Base-by-base conservation (phyloP, 2,888 invertebrate species). In the Perizoma flavofasciatum region DNA sequence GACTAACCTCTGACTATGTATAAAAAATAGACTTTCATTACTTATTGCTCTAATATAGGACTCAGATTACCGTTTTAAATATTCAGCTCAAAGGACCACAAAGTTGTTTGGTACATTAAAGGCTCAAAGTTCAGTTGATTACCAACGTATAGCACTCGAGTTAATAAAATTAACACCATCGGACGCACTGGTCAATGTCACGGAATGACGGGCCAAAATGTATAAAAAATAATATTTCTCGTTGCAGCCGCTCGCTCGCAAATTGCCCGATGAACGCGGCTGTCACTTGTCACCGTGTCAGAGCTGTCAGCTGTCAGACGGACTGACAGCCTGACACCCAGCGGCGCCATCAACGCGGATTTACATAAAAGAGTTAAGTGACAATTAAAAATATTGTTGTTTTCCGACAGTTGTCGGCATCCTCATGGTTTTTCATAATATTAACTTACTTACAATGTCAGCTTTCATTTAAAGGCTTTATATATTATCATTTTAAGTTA, bases 311-410 rank as follows among this genome's bases (percentile, higher is more conserved):
- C 73, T 80, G 83, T 81, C 83, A 77, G 61, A 54, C 70, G 61
- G 61, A 66, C 67, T 80, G 86, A 84, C 83, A 82, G 35, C 34
- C 54, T 58, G 61, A 58, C 61, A 51, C 77, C 74, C 78, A 75
- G 74, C 77, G 75, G 76, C 77, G 75, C 76, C 73, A 81, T 75
- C 82, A 76, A 74, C 83, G 75, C 78, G 81, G 84, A 88, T 88
- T 88, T 85, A 86, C 89, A 88, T 89, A 86, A 84, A 85, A 84
- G 81, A 82, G 81, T 78, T 81, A 83, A 82, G 76, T 83, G 85
- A 84, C 84, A 84, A 84, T 84, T 84, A 84, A 83, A 84, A 80
- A 76, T 75, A 71, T 74, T 76, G 79, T 77, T 74, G 73, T 72
- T 71, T 68, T 73, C 73, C 49, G 63, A 61, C 59, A 50, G 51